phyloP scores from a whole-genome alignment of 2,888 invertebrate genomes.

The Parthenolecanium corni region DNA sequence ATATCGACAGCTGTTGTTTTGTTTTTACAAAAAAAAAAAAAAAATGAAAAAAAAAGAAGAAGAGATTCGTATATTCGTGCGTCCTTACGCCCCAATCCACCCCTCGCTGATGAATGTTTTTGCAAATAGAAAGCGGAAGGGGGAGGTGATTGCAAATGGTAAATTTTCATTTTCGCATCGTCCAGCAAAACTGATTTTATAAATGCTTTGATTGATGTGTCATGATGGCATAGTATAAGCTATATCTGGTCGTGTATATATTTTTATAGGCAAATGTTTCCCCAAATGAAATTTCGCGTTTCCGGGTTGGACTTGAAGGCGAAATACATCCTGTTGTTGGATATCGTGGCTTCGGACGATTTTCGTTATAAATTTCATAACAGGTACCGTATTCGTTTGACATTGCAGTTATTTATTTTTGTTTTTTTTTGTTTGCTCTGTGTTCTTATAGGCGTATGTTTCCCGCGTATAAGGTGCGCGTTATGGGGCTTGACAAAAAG shows the following conservation, averaged over 20 bases:
- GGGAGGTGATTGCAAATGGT: too few species aligned
- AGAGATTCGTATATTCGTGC: too few species aligned
- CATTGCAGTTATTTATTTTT: slow-evolving; percentile 31
- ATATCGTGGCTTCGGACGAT: slow-evolving; percentile 98
- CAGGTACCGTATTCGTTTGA: slow-evolving; percentile 49
- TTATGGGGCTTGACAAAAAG: slow-evolving; percentile 91
- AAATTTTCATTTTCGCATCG: too few species aligned
- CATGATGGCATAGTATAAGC: too few species aligned
- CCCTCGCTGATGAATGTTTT: too few species aligned
- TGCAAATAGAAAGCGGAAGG: too few species aligned
- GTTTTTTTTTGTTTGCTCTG: slow-evolving; percentile 31
- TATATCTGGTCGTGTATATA: too few species aligned
- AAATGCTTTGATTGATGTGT: too few species aligned
- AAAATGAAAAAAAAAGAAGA: too few species aligned
- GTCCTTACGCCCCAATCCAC: too few species aligned
- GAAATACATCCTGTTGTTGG: slow-evolving; percentile 97
- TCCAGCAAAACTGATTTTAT: too few species aligned
- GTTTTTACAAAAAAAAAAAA: too few species aligned
- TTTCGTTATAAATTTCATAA: slow-evolving; percentile 96
- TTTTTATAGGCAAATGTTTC: slow-evolving; percentile 93
- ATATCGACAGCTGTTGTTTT: slow-evolving; percentile 23
- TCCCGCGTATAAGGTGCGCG: slow-evolving; percentile 93
- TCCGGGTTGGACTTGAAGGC: slow-evolving; percentile 96
- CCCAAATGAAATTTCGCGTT: slow-evolving; percentile 98
- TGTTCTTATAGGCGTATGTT: slow-evolving; percentile 78